Base-by-base conservation (phyloP, 2,113 vertebrate species). In the Sceloporus undulatus region DNA sequence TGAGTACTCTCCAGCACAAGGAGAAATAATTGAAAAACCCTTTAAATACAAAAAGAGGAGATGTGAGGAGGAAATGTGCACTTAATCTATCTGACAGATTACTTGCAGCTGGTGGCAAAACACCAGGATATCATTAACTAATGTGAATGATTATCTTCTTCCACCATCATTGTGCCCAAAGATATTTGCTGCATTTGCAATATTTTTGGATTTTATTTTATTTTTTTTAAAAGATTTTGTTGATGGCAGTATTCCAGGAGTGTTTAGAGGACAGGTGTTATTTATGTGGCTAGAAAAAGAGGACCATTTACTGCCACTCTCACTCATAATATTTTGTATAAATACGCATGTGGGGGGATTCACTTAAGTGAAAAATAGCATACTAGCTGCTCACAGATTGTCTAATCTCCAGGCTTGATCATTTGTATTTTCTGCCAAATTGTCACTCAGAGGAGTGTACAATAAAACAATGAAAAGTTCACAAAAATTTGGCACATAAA, bases 141-240 rank as follows among this genome's bases (percentile, higher is more conserved):
- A 82, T 34, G 34, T 79, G 9, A n/a, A 68, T 84, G 40, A 88
- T 85, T 79, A 82, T 40, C 48, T 89, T 82, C 19, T 40, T 65
- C 56, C 0, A 71, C 9, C 75, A 74, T 5, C 73, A 91, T 84
- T 65, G 14, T 77, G 1, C 52, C 54, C 14, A 42, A 79, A 38
- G 5, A 9, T 65, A 79, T 79, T 73, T 74, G 48, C 29, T 81
- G 56, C 23, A 54, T 82, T 9, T 8, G 13, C 23, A 59, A 7
- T 29, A 9, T 54, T 10, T 42, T 9, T 13, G 10, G 21, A 9
- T 68, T 40, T 73, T 38, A 9, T 42, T 73, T 75, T 21, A 18
- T 18, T 59, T 80, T 80, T 54, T 80, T 80, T 48, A 48, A 25
- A 62, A 19, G 0, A 78, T 9, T 25, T 81, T 85, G 0, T 34